Evolutionary conservation across 1,140 invertebrate genomes (phyloP).

Genomic region (Scaptomyza pallida): DNA sequence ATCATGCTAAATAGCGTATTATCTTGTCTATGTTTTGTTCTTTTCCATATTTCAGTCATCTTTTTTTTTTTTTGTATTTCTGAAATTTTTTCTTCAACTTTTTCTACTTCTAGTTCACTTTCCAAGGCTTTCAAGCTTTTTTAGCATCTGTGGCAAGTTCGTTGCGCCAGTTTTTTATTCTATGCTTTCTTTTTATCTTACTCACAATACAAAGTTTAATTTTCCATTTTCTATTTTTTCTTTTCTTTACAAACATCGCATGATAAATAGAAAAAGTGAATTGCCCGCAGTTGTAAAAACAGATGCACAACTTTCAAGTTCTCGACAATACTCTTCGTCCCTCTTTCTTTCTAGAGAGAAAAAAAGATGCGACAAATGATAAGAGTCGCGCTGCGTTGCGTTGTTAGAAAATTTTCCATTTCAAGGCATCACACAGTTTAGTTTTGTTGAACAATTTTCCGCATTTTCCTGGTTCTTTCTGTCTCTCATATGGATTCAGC

Average conservation of each 20-base stretch:
- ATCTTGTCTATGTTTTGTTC: too few relatives aligned
- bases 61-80: too few relatives aligned
- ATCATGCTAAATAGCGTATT: too few relatives aligned
- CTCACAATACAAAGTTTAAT: constrained; percentile 45
- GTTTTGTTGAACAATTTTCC: constrained; percentile 62
- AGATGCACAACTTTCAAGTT: constrained; percentile 26
- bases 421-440: constrained; percentile 60
- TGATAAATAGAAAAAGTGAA: constrained; percentile 72
- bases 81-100: neutral
- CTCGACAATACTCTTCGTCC: neutral
- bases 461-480: constrained; percentile 49
- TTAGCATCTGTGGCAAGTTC: constrained; percentile 7
- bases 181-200: constrained; percentile 48
- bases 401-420: constrained; percentile 70
- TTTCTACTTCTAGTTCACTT: constrained; percentile 30
- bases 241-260: constrained; percentile 32
- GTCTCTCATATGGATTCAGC: neutral
- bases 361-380: constrained; percentile 65
- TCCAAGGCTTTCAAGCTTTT: constrained; percentile 22
- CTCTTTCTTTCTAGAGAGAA: neutral
- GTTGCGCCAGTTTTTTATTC: constrained; percentile 43
- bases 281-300: constrained; percentile 43
- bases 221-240: constrained; percentile 25
- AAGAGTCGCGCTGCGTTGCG: constrained; percentile 60
- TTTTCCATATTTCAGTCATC: too few relatives aligned